phyloP scores from a whole-genome alignment of 2,113 vertebrate species.

The Ceratotherium simum region DNA sequence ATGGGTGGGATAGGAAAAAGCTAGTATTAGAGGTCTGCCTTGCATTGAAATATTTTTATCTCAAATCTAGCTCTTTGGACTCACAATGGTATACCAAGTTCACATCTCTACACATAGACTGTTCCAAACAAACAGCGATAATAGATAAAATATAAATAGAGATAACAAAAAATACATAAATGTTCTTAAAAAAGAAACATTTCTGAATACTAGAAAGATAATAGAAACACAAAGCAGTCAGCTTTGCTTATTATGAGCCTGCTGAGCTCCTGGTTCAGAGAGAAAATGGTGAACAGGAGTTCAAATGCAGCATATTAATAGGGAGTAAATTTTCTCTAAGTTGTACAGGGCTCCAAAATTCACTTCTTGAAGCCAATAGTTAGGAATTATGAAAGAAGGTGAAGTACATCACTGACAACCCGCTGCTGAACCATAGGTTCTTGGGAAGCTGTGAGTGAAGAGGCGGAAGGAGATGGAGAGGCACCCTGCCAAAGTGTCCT shows the following conservation, averaged over 20 bases:
- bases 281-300: not conserved
- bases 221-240: not conserved
- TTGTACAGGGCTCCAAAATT: not conserved
- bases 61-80: not conserved
- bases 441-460: not conserved
- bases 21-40: not conserved
- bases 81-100: not conserved
- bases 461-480: not conserved
- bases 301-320: not conserved
- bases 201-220: not conserved
- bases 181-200: not conserved
- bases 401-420: not conserved
- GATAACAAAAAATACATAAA: not conserved
- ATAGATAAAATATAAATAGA: not conserved
- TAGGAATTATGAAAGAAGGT: not conserved
- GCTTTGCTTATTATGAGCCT: not conserved
- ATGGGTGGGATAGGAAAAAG: not conserved
- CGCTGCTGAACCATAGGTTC: not conserved
- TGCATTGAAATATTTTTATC: conserved; percentile 1
- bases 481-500: not conserved
- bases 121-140: not conserved
- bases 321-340: not conserved
- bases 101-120: not conserved
- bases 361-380: not conserved
- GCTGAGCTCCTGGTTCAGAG: not conserved